Evolutionary conservation across 2,888 invertebrate species (phyloP), one percentile per base, ranked within the genome.

Genomic region (Clanis bilineata): DNA sequence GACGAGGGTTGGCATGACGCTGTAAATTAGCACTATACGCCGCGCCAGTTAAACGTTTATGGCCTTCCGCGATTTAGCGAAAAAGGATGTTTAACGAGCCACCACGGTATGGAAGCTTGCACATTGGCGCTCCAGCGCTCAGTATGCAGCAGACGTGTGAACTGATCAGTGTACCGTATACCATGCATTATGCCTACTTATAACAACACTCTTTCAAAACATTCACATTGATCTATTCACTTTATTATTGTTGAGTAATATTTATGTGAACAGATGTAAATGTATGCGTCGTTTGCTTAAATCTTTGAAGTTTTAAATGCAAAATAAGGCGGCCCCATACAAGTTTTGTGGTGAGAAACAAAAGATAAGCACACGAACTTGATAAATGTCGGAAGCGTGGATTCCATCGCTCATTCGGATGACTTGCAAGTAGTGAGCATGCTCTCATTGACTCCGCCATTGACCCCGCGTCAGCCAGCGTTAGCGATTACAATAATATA

Each of bases 401-500:
- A 86, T 85, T 83, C 86, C 85, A 85, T 82, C 79, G 81, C 82
- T 86, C 83, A 78, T 78, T 80, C 73, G 77, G 73, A 88, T 91
- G 91, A 91, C 91, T 91, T 90, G 91, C 91, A 88, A 77, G 76
- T 82, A 79, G 79, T 78, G 80, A 79, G 83, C 82, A 84, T 88
- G 85, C 81, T 89, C 89, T 90, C 88, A 88, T 88, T 89, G 90
- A 91, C 90, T 89, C 83, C 89, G 75, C 84, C 75, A 85, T 86
- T 90, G 90, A 90, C 90, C 90, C 80, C 83, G 77, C 80, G 78
- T 79, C 82, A 80, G 71, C 75, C 77, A 73, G 72, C 76, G 71
- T 74, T 74, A 78, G 74, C 69, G 81, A 86, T 88, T 86, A 83
- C 84, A 85, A 87, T 84, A 88, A 85, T 84, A 85, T 83, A 86